Evolutionary conservation across 2,113 vertebrate genomes (phyloP).

Genomic region (Sinosuthora webbiana): DNA sequence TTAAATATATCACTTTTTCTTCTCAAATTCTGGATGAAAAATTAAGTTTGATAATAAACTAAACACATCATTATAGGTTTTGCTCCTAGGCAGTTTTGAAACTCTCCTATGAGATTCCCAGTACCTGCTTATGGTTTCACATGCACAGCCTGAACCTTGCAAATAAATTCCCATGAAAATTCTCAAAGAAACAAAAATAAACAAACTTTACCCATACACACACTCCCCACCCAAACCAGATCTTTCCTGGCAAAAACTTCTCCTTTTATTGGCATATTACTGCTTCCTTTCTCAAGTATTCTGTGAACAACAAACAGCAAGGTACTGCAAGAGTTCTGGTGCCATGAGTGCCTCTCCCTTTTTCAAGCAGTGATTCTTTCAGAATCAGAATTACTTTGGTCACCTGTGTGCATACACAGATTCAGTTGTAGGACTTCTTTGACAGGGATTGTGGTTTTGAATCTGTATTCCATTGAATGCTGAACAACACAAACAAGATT

Average conservation of each 20-base stretch:
- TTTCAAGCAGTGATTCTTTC: neutral
- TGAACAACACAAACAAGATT: constrained; percentile 17
- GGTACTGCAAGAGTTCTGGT: neutral
- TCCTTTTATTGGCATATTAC: neutral
- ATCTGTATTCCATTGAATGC: neutral
- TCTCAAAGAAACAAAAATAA: neutral
- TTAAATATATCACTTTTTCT: neutral
- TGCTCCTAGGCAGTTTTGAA: neutral
- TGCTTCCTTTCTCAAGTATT: neutral
- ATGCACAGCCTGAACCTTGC: neutral
- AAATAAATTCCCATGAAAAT: neutral
- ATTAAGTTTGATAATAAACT: neutral
- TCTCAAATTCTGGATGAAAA: neutral
- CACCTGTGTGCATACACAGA: too few relatives aligned
- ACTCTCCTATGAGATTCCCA: neutral
- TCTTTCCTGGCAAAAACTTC: neutral
- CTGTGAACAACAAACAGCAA: neutral
- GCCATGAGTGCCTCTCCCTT: neutral
- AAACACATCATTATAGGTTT: neutral
- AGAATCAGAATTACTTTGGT: neutral
- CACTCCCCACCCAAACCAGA: neutral
- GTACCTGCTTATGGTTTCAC: neutral
- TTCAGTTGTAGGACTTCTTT: neutral
- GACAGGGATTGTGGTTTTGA: neutral
- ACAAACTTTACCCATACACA: neutral